Conservation (phyloP, 2,113 vertebrate genomes). For the Embiotoca jacksoni region DNA sequence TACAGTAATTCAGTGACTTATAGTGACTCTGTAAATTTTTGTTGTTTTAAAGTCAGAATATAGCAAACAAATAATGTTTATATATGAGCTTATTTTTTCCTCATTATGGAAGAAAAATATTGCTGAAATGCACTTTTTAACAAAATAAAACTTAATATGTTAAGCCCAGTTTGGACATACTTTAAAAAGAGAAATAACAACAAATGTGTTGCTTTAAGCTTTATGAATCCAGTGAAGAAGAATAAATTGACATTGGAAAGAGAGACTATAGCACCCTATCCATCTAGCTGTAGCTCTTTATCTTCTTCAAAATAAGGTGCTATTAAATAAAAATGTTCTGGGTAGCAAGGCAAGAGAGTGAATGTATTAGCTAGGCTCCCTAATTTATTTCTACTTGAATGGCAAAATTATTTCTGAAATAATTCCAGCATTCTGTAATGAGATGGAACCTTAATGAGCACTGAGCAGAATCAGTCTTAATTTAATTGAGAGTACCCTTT, state of each 20-base stretch:
- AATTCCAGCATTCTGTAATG: conserved; percentile 78
- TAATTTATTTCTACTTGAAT: conserved; percentile 87
- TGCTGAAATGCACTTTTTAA: not conserved
- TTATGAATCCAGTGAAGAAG: conserved; percentile 24
- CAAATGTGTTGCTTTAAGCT: not conserved
- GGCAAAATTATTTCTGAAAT: conserved; percentile 84
- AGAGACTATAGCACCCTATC: conserved; percentile 72
- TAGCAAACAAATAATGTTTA: no score
- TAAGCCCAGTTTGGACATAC: not conserved
- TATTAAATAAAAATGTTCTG: conserved; percentile 85
- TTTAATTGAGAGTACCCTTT: conserved; percentile 73
- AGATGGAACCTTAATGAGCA: conserved; percentile 78
- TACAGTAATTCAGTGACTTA: no score
- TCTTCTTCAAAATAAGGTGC: conserved; percentile 77
- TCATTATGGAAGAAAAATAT: not conserved
- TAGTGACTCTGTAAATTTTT: no score
- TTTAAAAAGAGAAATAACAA: not conserved
- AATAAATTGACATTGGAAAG: conserved; percentile 71
- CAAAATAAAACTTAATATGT: not conserved
- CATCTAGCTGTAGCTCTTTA: conserved; percentile 52
- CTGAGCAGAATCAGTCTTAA: conserved; percentile 64
- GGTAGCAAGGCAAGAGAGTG: conserved; percentile 77
- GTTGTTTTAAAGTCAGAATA: no score
- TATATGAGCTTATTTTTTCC: no score
- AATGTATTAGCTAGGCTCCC: conserved; percentile 75